Percentiles rank a stretch among this genome's conserved stretches.
These are phyloP conservation scores for Agonum fuliginosum DNA, from an alignment of 2,888 invertebrate species.

Conservation along the genomic window DNA sequence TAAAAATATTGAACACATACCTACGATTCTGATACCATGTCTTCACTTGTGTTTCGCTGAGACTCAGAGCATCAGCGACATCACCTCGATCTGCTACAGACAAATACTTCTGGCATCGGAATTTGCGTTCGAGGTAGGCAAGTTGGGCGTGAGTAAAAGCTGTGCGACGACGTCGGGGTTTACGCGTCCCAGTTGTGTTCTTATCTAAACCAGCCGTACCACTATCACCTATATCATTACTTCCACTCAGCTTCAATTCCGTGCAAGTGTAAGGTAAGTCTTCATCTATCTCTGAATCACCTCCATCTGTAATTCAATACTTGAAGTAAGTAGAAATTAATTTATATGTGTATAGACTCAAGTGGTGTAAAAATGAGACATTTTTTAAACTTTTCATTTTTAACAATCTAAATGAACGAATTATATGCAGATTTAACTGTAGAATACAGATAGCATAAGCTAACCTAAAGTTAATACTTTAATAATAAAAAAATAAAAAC, in stretches of 20 bases:
- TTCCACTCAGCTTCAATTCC: slow-evolving; percentile 60
- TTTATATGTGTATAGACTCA: too few species aligned
- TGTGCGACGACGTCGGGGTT: slow-evolving; percentile 88
- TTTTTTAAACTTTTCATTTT: too few species aligned
- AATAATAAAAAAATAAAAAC: too few species aligned
- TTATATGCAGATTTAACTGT: too few species aligned
- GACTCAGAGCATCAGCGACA: slow-evolving; percentile 91
- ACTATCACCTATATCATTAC: slow-evolving; percentile 64
- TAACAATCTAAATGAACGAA: too few species aligned
- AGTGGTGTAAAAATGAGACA: too few species aligned
- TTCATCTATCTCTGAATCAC: background rate
- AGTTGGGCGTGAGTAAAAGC: slow-evolving; percentile 96
- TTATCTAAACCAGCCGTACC: slow-evolving; percentile 64
- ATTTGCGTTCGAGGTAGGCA: slow-evolving; percentile 93
- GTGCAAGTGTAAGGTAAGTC: slow-evolving; percentile 18
- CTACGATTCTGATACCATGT: slow-evolving; percentile 96
- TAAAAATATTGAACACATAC: slow-evolving; percentile 71
- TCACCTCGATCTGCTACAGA: slow-evolving; percentile 95
- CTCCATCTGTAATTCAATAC: background rate
- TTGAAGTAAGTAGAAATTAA: background rate
- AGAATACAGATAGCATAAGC: too few species aligned
- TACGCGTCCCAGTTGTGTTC: slow-evolving; percentile 76
- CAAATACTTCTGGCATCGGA: slow-evolving; percentile 94
- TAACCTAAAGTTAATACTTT: too few species aligned
- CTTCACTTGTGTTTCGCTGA: slow-evolving; percentile 96